phyloP scores from a whole-genome alignment of 2,888 invertebrate genomes.

The Hoplodrina blanda region DNA sequence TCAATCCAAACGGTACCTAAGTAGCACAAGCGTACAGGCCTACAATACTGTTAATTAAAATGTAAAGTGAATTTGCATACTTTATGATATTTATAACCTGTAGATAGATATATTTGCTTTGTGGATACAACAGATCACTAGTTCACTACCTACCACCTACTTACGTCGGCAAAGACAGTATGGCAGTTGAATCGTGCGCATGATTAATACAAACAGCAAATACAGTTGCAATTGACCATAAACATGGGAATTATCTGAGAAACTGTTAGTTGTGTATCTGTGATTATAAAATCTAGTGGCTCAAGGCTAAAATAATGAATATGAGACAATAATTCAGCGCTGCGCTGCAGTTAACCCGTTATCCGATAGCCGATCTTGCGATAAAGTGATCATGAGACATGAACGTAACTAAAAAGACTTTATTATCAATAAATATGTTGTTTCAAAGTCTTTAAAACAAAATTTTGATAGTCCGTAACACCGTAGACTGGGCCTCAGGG shows the following conservation, averaged over 20 bases:
- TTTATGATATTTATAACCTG: background rate
- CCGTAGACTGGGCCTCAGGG: background rate
- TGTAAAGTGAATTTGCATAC: slow-evolving; percentile 19
- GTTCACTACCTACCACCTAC: slow-evolving; percentile 6
- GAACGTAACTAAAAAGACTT: slow-evolving; percentile 15
- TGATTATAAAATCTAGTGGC: slow-evolving; percentile 57
- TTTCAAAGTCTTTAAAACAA: slow-evolving; percentile 8
- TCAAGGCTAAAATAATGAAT: slow-evolving; percentile 60
- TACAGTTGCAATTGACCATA: slow-evolving; percentile 43
- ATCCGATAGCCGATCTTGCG: slow-evolving; percentile 23
- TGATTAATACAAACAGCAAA: slow-evolving; percentile 46
- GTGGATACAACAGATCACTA: background rate
- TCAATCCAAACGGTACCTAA: background rate
- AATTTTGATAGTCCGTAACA: slow-evolving; percentile 7
- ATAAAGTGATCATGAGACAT: slow-evolving; percentile 35
- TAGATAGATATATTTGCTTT: background rate
- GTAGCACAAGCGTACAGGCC: background rate
- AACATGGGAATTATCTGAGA: slow-evolving; percentile 57
- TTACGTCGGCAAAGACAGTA: slow-evolving; percentile 30
- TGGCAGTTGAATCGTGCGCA: slow-evolving; percentile 46
- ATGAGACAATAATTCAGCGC: slow-evolving; percentile 48
- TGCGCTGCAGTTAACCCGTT: slow-evolving; percentile 18
- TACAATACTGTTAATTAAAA: slow-evolving; percentile 19
- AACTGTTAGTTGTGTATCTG: slow-evolving; percentile 50
- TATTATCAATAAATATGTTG: slow-evolving; percentile 25